phyloP scores from a whole-genome alignment of 1,140 invertebrate genomes.

The Hylaeus volcanicus region DNA sequence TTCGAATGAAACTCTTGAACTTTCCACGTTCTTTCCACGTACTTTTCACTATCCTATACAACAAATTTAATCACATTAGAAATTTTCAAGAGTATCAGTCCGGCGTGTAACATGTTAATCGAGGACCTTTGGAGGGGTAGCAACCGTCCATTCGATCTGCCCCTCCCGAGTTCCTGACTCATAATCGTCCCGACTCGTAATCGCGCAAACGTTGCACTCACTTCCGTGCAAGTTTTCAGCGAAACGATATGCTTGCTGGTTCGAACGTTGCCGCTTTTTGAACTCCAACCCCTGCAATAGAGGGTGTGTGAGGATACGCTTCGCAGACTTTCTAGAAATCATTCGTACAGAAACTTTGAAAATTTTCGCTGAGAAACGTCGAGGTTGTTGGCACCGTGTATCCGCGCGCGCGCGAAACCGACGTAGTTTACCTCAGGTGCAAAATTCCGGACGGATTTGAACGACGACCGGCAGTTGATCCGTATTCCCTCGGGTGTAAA shows the following conservation, averaged over 20 bases:
- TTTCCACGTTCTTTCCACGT: too few species aligned
- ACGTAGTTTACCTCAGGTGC: conserved; percentile 46
- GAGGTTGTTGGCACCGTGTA: conserved; percentile 29
- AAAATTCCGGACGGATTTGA: conserved; percentile 50
- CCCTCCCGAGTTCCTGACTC: conserved; percentile 3
- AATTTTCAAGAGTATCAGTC: too few species aligned
- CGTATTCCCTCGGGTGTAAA: conserved; percentile 22
- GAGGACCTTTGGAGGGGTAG: not conserved
- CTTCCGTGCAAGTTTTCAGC: conserved; percentile 10
- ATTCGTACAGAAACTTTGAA: not conserved
- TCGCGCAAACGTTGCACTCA: conserved; percentile 20
- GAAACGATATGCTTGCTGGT: conserved; percentile 25
- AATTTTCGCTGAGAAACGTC: not conserved
- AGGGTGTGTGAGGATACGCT: too few species aligned
- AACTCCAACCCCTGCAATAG: not conserved
- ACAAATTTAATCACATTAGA: too few species aligned
- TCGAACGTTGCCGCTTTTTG: not conserved
- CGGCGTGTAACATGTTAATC: not conserved
- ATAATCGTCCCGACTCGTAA: conserved; percentile 7
- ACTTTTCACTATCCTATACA: too few species aligned
- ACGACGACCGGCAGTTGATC: conserved; percentile 18
- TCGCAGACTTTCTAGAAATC: conserved; percentile 3
- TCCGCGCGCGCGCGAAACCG: not conserved
- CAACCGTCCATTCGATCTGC: conserved; percentile 28
- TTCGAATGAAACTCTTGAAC: too few species aligned